Base-by-base conservation (phyloP, 1,140 invertebrate genomes). In the Rhagoletis pomonella region DNA sequence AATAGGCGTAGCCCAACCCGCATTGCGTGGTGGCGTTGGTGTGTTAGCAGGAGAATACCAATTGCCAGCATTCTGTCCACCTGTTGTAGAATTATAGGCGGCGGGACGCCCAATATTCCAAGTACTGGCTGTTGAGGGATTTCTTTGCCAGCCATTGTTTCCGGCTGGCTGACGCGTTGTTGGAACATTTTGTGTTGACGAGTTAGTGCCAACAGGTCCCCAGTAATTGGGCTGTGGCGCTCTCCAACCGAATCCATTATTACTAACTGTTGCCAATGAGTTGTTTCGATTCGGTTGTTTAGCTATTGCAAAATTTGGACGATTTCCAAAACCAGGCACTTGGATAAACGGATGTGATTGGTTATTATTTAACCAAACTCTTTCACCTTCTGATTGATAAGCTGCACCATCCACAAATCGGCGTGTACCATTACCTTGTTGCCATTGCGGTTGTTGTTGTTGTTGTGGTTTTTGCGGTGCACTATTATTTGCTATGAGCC, bases 281-380 rank as follows among this genome's bases (percentile, higher is more conserved):
- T 42, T 42, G 65, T 10, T 69, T 7, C 65, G 29, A 69, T 69
- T 69, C 29, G 65, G 4, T 44, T 69, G 65, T 17, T 65, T 65
- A 65, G 64, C 64, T 5, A 19, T 19, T 9, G 65, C 39, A 12
- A 1, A 5, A 44, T 42, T 7, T 39, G 7, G 12, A 1, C 1
- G 3, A 44, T 14, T 69, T 2, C 7, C 29, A 2, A 69, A 69
- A 9, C 65, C 58, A 10, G 55, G 84, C 9, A 85, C 59, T 42
- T 62, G 84, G 17, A 85, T 44, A 60, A 17, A 59, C 10, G 59
- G 55, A 85, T 85, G 42, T 62, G 84, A 85, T n/a, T 55, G 59
- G 19, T 42, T n/a, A 62, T 42, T 85, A 64, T 60, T 62, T 42
- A 62, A 44, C 39, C 84, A 62, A n/a, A 59, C 9, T 44, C 39